Conservation (phyloP, 2,797 vertebrate species). For the Anabacerthia variegaticeps region DNA sequence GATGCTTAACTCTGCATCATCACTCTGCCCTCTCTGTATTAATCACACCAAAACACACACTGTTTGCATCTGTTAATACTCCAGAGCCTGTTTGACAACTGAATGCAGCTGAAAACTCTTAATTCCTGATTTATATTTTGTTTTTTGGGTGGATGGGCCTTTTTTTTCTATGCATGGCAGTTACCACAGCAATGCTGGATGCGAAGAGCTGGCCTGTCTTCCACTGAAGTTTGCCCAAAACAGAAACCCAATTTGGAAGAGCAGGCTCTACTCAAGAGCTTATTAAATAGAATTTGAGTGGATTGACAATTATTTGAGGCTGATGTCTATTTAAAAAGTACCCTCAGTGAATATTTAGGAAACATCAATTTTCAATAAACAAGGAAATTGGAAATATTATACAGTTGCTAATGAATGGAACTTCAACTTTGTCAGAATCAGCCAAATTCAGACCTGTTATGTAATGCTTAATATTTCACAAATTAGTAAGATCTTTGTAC, state of each 20-base stretch:
- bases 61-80: slow-evolving; percentile 35
- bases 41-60: background rate
- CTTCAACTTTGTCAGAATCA: background rate
- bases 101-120: slow-evolving; percentile 60
- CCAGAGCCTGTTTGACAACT: slow-evolving; percentile 42
- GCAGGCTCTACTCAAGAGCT: background rate
- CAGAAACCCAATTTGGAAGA: background rate
- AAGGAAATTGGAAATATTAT: background rate
- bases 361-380: background rate
- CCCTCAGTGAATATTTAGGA: background rate
- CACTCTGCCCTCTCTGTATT: background rate
- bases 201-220: background rate
- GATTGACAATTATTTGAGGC: background rate
- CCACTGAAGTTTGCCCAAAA: background rate
- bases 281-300: background rate
- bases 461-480: background rate
- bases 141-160: background rate
- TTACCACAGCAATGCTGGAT: background rate
- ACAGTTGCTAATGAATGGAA: background rate
- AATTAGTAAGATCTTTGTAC: background rate
- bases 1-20: background rate
- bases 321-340: background rate
- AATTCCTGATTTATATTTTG: slow-evolving; percentile 15
- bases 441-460: background rate
- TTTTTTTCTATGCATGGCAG: background rate